Conservation (phyloP, 1,140 invertebrate genomes). For the Bombyx mandarina region DNA sequence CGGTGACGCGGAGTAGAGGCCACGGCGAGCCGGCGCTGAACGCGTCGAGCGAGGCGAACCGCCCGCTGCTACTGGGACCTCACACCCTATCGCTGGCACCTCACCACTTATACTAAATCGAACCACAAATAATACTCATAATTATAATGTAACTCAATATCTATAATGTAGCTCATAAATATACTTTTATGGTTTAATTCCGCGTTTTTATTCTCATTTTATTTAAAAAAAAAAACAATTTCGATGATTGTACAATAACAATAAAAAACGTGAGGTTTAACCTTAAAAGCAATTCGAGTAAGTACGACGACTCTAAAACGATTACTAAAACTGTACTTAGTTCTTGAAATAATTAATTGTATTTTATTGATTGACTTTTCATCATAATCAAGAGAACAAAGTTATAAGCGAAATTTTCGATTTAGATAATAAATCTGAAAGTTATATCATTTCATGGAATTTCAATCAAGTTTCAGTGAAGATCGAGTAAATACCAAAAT, state of each 20-base stretch:
- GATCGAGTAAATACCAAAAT: too few species aligned
- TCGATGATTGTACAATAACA: too few species aligned
- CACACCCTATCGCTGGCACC: conserved; percentile 18
- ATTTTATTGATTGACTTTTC: background rate
- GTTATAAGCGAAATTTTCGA: background rate
- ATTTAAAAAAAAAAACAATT: too few species aligned
- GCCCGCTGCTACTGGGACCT: conserved; percentile 34
- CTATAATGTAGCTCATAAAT: too few species aligned
- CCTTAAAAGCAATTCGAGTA: too few species aligned
- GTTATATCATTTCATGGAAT: background rate
- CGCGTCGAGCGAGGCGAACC: conserved; percentile 85
- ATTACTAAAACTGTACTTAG: too few species aligned
- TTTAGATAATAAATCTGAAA: conserved; percentile 6
- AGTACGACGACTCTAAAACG: too few species aligned
- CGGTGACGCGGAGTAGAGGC: conserved; percentile 77
- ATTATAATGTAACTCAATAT: too few species aligned
- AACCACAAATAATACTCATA: too few species aligned
- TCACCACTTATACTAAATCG: conserved; percentile 42
- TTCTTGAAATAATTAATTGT: background rate
- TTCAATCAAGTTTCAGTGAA: background rate
- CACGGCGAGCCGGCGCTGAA: conserved; percentile 83
- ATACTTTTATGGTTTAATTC: too few species aligned
- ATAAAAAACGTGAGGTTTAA: too few species aligned
- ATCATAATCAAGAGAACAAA: background rate
- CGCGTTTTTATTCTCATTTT: too few species aligned